A percentile compares a stretch with the other conserved stretches of the same genome.
phyloP scores from a whole-genome alignment of 2,797 vertebrate species.

The Labroides dimidiatus region DNA sequence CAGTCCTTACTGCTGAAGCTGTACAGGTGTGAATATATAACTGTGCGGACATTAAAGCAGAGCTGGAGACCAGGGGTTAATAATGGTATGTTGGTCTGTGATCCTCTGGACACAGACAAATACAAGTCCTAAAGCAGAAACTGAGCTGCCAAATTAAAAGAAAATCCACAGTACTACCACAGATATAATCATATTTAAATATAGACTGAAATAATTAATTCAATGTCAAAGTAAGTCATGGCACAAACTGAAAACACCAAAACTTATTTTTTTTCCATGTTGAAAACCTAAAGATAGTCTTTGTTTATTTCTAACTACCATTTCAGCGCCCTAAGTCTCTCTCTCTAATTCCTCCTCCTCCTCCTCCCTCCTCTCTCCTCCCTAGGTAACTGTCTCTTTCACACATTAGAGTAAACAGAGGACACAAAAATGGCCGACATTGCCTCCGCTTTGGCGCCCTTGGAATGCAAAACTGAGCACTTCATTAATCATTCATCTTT shows the following conservation, averaged over 20 bases:
- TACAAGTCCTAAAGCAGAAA: too few species aligned
- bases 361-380: conserved; percentile 37
- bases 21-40: conserved; percentile 1
- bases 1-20: not conserved
- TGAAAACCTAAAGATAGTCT: conserved; percentile 1
- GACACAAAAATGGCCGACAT: conserved; percentile 78
- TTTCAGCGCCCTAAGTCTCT: conserved; percentile 42
- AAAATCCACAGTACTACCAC: too few species aligned
- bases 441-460: conserved; percentile 66
- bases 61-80: conserved; percentile 59
- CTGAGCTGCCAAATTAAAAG: too few species aligned
- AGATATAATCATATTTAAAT: too few species aligned
- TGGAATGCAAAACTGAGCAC: conserved; percentile 86
- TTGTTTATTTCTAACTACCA: conserved; percentile 17
- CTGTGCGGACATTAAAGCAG: conserved; percentile 8
- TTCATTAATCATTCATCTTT: conserved; percentile 99
- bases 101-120: too few species aligned
- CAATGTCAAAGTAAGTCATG: too few species aligned
- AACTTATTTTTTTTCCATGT: not conserved
- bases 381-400: conserved; percentile 65
- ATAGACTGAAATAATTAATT: too few species aligned
- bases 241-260: conserved; percentile 3
- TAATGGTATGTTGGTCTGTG: conserved; percentile 48
- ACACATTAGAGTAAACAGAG: conserved; percentile 75
- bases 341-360: conserved; percentile 46